Evolutionary conservation across 30 jellyfish, hydroid and myxozoan species (phyloP), one percentile per base, ranked within the genome.

Genomic region (Turritopsis dohrnii): DNA sequence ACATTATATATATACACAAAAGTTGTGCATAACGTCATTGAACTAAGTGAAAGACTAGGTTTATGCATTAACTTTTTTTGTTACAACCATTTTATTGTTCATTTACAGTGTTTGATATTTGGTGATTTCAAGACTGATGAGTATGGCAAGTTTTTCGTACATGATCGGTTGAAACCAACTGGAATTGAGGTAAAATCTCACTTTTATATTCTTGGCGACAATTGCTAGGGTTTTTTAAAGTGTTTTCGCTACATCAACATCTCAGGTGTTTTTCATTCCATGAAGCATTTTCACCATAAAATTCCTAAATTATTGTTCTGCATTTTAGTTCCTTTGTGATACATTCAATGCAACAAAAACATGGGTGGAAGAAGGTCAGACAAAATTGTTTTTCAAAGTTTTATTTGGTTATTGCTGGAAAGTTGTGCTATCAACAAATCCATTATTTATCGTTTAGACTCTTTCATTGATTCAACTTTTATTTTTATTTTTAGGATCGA

Each of bases 51-150:
- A n/a, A n/a, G n/a, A n/a, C n/a, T n/a, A n/a, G n/a, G n/a, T n/a
- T n/a, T n/a, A 3, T 41, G 60, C 60, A 41, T 3, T 41, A 41
- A 41, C 13, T 13, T 13, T 13, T 41, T n/a, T 66, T 66, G 7
- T 66, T n/a, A 66, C 28, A n/a, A n/a, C n/a, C n/a, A n/a, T n/a
- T n/a, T n/a, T n/a, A n/a, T n/a, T 79, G n/a, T 76, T 76, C 26
- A 81, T 66, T 76, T 86, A 28, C 24, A 91, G 97, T 31, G 75
- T 28, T 24, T 91, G 80, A 81, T 87, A 75, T 91, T 91, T 91
- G 97, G 97, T 27, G 95, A 87, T 71, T 91, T 91, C 82, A 85
- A 81, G 54, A 72, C 86, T 52, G 94, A 84, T 22, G 97, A 91
- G 21, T 87, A 83, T 80, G 88, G 54, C 66, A 84, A 66, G 24